Conservation (phyloP, 2,888 invertebrate genomes). For the Tanypteryx hageni region DNA sequence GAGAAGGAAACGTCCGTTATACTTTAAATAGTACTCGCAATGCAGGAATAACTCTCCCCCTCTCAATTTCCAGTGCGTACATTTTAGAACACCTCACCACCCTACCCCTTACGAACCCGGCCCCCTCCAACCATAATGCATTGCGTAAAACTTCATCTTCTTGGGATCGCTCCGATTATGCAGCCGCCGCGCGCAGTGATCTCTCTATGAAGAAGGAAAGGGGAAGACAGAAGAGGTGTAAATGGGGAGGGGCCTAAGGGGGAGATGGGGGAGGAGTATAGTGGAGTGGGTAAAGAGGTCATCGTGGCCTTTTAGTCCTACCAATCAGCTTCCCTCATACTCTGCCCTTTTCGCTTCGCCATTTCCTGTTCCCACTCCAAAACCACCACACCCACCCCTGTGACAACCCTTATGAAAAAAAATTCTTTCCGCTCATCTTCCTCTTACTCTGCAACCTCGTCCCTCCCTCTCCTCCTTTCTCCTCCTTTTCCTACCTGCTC, state of each 20-base stretch:
- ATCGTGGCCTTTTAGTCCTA: slow-evolving; percentile 52
- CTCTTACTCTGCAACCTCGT: neutral
- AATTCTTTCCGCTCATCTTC: neutral
- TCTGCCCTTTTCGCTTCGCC: slow-evolving; percentile 51
- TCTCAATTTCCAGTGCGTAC: neutral
- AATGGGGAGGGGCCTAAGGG: neutral
- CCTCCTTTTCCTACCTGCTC: neutral
- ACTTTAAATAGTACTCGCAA: slow-evolving; percentile 49
- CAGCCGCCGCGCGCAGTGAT: neutral
- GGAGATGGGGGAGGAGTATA: neutral
- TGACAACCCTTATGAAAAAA: slow-evolving; percentile 31
- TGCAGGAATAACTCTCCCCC: slow-evolving; percentile 49
- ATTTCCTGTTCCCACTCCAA: neutral
- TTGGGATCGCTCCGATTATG: neutral
- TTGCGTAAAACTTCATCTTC: slow-evolving; percentile 13
- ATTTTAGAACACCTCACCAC: too few relatives aligned
- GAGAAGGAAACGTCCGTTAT: too few relatives aligned
- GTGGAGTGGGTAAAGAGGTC: slow-evolving; percentile 31
- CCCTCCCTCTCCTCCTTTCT: neutral
- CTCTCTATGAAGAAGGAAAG: neutral
- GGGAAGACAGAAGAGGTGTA: neutral
- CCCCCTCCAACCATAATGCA: neutral
- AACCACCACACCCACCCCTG: neutral
- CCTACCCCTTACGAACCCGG: too few relatives aligned
- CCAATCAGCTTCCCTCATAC: neutral